Base-by-base conservation (phyloP, 2,113 vertebrate genomes). In the Cathartes aura region DNA sequence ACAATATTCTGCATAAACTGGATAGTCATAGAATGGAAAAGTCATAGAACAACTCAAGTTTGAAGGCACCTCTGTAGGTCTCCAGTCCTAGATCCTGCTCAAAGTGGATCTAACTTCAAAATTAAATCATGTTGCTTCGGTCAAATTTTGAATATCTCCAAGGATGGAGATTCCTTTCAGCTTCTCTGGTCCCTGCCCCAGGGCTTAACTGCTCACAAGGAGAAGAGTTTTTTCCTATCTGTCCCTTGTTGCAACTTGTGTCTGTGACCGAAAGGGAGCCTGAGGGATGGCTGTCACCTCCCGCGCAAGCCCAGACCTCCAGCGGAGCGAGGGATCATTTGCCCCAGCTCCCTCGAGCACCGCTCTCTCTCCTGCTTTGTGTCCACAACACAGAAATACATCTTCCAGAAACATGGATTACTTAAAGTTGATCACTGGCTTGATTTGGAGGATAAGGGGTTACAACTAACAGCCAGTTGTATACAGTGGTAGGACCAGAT, bases 191-290 rank as follows among this genome's bases (percentile, higher is more conserved):
- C 29, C 36, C 24, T 70, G 5, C 8, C 15, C 59, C 26, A 62
- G 15, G 17, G 5, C 6, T 43, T 42, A 66, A 48, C 15, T 23
- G 27, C 9, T 84, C 8, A 3, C 12, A 32, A 0, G 0, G 19
- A 64, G 43, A 8, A 50, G 53, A 87, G 43, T 3, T 78, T 66
- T 74, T 74, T 74, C 15, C 34, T 34, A 23, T 32, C 36, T 64
- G 29, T 50, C 18, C 36, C 48, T 48, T 38, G 15, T 43, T 70
- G 22, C 30, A 60, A 29, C 59, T 85, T 19, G 4, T 53, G 38
- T 66, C 50, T 1, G 2, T 62, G 56, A 38, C 47, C 7, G 3
- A 48, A 47, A 29, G 21, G 67, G 27, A 85, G 14, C 40, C 59
- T 32, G 32, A 73, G 53, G 32, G 32, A 64, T 59, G 0, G 0